Evolutionary conservation across 2,888 invertebrate species (phyloP).

Genomic region (Yponomeuta sedellus): DNA sequence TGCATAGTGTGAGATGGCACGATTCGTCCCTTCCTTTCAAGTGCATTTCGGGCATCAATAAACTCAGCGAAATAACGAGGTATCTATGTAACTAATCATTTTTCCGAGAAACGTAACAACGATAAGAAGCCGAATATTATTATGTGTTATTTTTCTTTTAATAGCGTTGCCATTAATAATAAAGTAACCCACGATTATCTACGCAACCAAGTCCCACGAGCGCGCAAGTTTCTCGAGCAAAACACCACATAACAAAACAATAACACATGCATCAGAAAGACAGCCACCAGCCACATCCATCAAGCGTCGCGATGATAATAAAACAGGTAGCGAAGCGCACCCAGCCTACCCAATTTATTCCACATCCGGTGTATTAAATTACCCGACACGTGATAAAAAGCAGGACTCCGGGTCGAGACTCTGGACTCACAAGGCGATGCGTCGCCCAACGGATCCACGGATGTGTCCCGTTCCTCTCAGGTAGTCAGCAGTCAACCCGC

Average conservation of each 20-base stretch:
- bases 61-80: too few species aligned
- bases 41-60: too few species aligned
- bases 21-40: too few species aligned
- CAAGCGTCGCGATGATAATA: constrained; percentile 49
- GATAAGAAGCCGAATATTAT: too few species aligned
- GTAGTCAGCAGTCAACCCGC: constrained; percentile 66
- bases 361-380: constrained; percentile 74
- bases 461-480: constrained; percentile 44
- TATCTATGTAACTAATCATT: too few species aligned
- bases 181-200: too few species aligned
- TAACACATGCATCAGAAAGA: constrained; percentile 28
- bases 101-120: too few species aligned
- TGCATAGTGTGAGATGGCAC: too few species aligned
- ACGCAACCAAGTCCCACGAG: too few species aligned
- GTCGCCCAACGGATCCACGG: constrained; percentile 57
- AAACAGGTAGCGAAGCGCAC: constrained; percentile 74
- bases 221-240: neutral
- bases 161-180: too few species aligned
- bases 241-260: constrained; percentile 32
- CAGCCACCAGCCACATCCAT: constrained; percentile 33
- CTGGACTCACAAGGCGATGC: constrained; percentile 63
- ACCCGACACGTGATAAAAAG: constrained; percentile 48
- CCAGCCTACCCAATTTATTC: constrained; percentile 73
- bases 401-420: constrained; percentile 25
- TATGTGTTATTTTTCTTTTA: too few species aligned